Evolutionary conservation across 2,888 invertebrate species (phyloP).

Genomic region (Nezara viridula): DNA sequence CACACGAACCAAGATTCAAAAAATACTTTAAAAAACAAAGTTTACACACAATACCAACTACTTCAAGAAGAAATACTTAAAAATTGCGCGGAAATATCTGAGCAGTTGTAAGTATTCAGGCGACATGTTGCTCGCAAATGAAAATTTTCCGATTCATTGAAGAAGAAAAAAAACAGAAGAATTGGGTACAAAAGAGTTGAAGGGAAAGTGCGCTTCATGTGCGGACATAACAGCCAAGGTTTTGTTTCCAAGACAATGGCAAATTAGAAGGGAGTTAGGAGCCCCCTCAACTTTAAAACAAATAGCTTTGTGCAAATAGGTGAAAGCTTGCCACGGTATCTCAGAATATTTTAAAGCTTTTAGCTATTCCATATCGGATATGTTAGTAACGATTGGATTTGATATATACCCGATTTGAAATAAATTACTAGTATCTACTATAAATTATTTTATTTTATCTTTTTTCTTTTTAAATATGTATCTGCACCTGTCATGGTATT

Average conservation of each 20-base stretch:
- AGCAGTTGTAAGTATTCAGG: not conserved
- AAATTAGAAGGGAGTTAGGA: not conserved
- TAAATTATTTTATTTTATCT: too few relatives aligned
- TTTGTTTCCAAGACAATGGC: slow-evolving; percentile 7
- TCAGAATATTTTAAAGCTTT: not conserved
- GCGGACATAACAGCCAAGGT: slow-evolving; percentile 7
- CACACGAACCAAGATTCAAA: too few relatives aligned
- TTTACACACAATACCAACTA: too few relatives aligned
- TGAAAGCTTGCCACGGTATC: not conserved
- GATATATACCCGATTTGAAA: too few relatives aligned
- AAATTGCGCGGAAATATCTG: not conserved
- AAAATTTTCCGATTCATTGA: slow-evolving; percentile 8
- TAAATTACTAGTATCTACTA: too few relatives aligned
- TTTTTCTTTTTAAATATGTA: too few relatives aligned
- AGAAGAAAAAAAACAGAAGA: not conserved
- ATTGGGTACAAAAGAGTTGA: not conserved
- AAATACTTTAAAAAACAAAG: too few relatives aligned
- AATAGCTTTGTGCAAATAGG: slow-evolving; percentile 21
- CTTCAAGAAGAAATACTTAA: not conserved
- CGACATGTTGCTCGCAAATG: not conserved
- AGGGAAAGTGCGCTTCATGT: slow-evolving; percentile 23
- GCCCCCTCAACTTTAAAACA: not conserved
- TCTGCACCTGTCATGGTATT: too few relatives aligned
- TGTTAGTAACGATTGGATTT: not conserved
- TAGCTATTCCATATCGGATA: not conserved